A percentile compares a stretch with the other conserved stretches of the same genome.
Conservation (phyloP, 2,888 invertebrate genomes). For the Glyphotaelius pellucidus region DNA sequence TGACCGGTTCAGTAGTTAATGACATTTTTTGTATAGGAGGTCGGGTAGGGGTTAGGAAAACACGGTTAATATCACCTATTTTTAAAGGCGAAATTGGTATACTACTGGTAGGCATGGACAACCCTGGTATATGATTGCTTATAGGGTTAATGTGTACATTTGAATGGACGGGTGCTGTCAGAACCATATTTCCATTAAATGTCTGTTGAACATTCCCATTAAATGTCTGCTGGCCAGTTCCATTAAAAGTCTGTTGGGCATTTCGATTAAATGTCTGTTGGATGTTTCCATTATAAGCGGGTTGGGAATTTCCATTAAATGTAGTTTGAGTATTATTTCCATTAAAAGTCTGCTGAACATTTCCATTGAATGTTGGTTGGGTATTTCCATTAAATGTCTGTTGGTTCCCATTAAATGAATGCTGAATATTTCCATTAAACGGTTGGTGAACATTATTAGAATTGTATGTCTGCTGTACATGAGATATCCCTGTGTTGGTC, state of each 20-base stretch:
- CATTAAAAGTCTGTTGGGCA: not conserved
- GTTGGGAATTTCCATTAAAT: not conserved
- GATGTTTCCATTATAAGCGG: not conserved
- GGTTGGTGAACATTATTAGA: slow-evolving; percentile 10
- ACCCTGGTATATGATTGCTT: slow-evolving; percentile 50
- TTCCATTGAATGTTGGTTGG: not conserved
- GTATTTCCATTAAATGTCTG: not conserved
- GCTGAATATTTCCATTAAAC: slow-evolving; percentile 56
- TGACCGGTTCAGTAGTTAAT: slow-evolving; percentile 26
- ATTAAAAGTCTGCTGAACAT: not conserved
- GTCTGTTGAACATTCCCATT: slow-evolving; percentile 53
- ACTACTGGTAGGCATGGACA: slow-evolving; percentile 58
- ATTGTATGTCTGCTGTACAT: slow-evolving; percentile 53
- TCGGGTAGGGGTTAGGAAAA: slow-evolving; percentile 58
- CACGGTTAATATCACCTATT: slow-evolving; percentile 57
- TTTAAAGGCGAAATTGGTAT: slow-evolving; percentile 63
- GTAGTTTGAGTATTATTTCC: not conserved
- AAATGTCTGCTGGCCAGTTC: too few species aligned
- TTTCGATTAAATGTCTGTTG: not conserved
- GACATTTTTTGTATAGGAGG: slow-evolving; percentile 51
- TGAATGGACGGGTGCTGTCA: slow-evolving; percentile 61
- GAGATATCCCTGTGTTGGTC: slow-evolving; percentile 67
- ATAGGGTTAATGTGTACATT: slow-evolving; percentile 57
- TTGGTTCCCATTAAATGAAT: slow-evolving; percentile 2
- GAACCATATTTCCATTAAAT: slow-evolving; percentile 62